These are phyloP conservation scores for Rhadinocentrus ornatus DNA, from an alignment of 2,797 vertebrate genomes.

Conservation along the genomic window DNA sequence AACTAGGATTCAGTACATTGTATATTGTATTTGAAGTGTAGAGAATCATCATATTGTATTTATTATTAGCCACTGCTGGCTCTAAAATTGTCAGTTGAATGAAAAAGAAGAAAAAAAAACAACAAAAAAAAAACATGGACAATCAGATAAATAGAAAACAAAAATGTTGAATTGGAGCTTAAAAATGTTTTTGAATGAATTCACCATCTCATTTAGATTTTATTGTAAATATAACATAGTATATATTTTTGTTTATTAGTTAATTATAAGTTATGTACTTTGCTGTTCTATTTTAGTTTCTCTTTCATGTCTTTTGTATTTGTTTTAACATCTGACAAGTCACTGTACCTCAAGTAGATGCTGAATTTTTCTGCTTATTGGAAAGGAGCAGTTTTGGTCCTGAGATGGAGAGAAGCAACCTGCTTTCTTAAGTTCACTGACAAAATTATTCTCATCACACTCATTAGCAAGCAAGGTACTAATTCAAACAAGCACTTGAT, in stretches of 20 bases:
- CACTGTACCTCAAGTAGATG: conserved; percentile 91
- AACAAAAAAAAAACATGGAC: conserved; percentile 84
- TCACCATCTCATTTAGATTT: conserved; percentile 92
- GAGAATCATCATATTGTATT: conserved; percentile 91
- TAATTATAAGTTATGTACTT: conserved; percentile 97
- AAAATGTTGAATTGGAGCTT: conserved; percentile 84
- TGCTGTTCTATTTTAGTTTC: conserved; percentile 79
- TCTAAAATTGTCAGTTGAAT: conserved; percentile 91
- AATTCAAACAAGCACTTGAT: conserved; percentile 75
- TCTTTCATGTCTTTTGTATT: conserved; percentile 77
- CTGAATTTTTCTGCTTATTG: conserved; percentile 83
- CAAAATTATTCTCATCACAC: conserved; percentile 34
- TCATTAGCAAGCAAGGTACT: conserved; percentile 60
- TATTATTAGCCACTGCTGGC: conserved; percentile 96
- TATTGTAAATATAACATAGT: conserved; percentile 99
- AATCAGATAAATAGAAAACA: conserved; percentile 84
- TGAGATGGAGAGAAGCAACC: conserved; percentile 78
- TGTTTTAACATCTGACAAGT: conserved; percentile 90
- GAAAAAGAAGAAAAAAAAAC: conserved; percentile 14
- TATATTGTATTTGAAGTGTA: conserved; percentile 89
- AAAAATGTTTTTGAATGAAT: conserved; percentile 82
- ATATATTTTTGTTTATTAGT: conserved; percentile 98
- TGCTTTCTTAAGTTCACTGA: conserved; percentile 60
- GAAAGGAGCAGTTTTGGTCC: conserved; percentile 80
- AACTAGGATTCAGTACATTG: conserved; percentile 82